These are phyloP conservation scores for Mohoua ochrocephala DNA, from an alignment of 2,113 vertebrate species.

Conservation along the genomic window DNA sequence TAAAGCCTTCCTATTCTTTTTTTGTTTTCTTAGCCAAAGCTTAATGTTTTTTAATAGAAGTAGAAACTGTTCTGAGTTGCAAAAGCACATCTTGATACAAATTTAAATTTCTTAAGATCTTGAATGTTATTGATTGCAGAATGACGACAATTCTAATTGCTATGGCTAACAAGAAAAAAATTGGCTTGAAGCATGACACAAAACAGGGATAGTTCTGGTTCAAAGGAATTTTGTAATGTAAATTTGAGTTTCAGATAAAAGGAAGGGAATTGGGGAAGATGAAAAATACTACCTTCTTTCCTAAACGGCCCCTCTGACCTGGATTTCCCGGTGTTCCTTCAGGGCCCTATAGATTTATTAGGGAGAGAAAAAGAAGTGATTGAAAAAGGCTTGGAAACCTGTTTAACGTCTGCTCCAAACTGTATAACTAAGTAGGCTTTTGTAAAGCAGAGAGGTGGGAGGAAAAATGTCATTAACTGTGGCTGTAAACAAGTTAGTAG, in stretches of 20 bases:
- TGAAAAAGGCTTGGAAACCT: background rate
- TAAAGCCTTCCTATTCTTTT: background rate
- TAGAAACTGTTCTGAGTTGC: background rate
- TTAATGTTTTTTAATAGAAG: background rate
- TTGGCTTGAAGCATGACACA: background rate
- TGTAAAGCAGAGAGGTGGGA: background rate
- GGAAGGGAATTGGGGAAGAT: background rate
- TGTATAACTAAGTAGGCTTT: background rate
- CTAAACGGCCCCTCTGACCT: slow-evolving; percentile 85
- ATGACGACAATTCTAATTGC: background rate
- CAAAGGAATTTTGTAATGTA: background rate
- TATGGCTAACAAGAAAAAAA: background rate
- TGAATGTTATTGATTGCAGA: background rate
- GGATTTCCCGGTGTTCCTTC: slow-evolving; percentile 85
- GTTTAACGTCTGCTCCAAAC: background rate
- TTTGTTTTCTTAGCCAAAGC: background rate
- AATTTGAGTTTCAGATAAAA: background rate
- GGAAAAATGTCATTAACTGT: background rate
- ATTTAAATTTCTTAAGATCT: background rate
- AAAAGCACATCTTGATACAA: background rate
- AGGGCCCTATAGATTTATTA: slow-evolving; percentile 77
- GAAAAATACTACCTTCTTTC: slow-evolving; percentile 84
- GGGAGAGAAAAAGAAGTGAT: background rate
- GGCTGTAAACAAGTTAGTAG: background rate
- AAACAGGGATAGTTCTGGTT: background rate